Conservation (phyloP, 2,113 vertebrate species). For the Petaurus breviceps region DNA sequence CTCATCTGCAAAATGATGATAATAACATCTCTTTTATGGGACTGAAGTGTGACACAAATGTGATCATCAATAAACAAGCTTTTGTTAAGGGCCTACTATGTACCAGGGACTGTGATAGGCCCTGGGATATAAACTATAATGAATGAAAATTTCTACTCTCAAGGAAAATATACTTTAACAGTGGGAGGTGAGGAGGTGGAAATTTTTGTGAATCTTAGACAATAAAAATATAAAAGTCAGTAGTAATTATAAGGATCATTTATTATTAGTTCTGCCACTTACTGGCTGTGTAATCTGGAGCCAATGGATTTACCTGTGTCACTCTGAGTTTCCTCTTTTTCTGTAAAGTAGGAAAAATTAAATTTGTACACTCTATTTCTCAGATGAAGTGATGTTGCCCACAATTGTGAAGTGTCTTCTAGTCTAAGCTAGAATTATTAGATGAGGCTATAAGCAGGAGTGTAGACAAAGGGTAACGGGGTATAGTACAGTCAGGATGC, state of each 20-base stretch:
- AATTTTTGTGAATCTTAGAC: background rate
- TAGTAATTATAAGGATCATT: background rate
- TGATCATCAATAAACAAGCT: background rate
- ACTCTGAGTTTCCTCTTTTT: background rate
- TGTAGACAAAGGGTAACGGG: background rate
- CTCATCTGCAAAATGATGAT: background rate
- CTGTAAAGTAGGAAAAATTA: background rate
- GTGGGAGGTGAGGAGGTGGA: too few relatives aligned
- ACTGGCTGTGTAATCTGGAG: background rate
- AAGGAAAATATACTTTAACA: background rate
- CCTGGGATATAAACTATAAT: background rate
- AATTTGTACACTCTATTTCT: background rate
- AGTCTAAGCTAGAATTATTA: background rate
- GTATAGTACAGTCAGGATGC: background rate
- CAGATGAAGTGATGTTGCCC: background rate
- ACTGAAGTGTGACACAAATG: background rate
- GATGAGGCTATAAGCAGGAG: accelerated
- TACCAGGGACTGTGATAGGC: background rate
- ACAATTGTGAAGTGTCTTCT: background rate
- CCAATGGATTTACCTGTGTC: background rate
- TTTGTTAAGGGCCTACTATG: background rate
- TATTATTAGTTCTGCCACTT: background rate
- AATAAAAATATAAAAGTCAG: background rate
- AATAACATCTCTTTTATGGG: background rate
- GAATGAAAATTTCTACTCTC: background rate